Base-by-base conservation (phyloP, 2,888 invertebrate species). In the Macrophya annulata region DNA sequence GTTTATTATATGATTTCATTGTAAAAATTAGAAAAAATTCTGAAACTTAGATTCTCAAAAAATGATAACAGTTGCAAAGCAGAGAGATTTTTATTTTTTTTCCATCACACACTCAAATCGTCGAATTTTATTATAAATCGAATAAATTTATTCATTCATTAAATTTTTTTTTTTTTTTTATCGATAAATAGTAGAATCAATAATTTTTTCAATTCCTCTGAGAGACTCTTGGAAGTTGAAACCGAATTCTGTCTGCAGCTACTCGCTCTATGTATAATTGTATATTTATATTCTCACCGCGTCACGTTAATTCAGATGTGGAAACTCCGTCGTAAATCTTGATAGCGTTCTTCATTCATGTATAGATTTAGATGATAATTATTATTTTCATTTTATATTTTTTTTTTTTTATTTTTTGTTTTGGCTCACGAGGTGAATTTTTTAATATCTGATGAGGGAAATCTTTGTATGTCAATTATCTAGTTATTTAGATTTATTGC, bases 301-400 rank as follows among this genome's bases (percentile, higher is more conserved):
- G 77, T 31, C 51, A 77, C 31, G 55, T 48, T 45, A 74, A 74
- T 74, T 74, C 74, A 17, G 77, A 77, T 51, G 48, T 37, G 31
- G 77, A 77, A 77, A 77, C 77, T 77, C 55, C 51, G 77, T 55
- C 77, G 77, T 77, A 77, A 77, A 77, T 77, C 51, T 77, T 55
- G n/a, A 51, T 51, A 55, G 31, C 51, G 17, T 45, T 21, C 77
- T 45, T 21, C 77, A 55, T 77, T 77, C 77, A 77, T 77, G 31
- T 48, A 76, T 31, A 51, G 76, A 77, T 77, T 51, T 51, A 77
- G 77, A 55, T 77, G 68, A 37, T 68, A 68, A 68, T 68, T 37
- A 68, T 31, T 31, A 31, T 31, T 31, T n/a, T n/a, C n/a, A n/a
- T n/a, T n/a, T n/a, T n/a, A n/a, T 31, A 31, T 55, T 55, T 12